Percentiles rank a stretch among this genome's conserved stretches.
Evolutionary conservation across 2,888 invertebrate genomes (phyloP).

Genomic region (Eumacrocentrus americanus): DNA sequence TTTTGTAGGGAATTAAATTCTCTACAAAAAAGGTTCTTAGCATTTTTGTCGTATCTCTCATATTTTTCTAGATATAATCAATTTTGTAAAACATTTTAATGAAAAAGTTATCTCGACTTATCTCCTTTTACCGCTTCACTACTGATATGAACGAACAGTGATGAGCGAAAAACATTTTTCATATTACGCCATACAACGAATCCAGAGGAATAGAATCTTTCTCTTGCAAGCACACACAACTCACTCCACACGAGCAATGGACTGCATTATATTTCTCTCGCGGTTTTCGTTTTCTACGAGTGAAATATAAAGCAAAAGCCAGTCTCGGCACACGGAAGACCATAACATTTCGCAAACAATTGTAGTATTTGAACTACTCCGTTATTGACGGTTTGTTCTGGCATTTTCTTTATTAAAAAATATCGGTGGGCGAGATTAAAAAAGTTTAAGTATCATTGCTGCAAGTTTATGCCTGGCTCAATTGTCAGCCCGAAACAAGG

Average conservation of each 20-base stretch:
- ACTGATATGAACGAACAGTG: no score
- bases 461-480: no score
- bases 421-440: not conserved
- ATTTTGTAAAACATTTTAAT: no score
- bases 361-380: constrained; percentile 8
- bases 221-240: not conserved
- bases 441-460: not conserved
- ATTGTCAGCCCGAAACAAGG: no score
- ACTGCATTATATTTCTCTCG: not conserved
- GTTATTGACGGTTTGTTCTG: not conserved
- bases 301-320: not conserved
- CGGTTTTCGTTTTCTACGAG: not conserved
- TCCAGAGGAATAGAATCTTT: not conserved
- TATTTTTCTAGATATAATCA: no score
- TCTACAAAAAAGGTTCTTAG: no score
- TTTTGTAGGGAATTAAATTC: no score
- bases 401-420: not conserved
- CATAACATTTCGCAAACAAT: not conserved
- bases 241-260: not conserved
- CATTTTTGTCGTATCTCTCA: no score
- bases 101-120: no score
- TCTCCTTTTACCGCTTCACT: no score
- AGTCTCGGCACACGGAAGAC: not conserved
- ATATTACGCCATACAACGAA: no score
- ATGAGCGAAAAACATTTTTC: no score